Conservation (phyloP, 2,888 invertebrate species). For the Apodemia duryi region DNA sequence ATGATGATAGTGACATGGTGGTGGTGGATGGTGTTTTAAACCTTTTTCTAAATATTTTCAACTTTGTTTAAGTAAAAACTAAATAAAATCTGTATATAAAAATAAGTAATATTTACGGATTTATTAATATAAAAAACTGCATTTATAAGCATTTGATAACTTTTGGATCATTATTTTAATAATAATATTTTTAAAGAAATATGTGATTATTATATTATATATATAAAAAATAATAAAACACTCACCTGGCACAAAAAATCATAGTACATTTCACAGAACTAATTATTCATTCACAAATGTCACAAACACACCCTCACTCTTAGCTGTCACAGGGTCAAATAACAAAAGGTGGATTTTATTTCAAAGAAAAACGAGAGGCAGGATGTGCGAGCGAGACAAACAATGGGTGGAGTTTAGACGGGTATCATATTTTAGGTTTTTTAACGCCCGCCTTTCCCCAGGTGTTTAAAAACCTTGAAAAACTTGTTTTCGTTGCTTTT, state of each 20-base stretch:
- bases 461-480: slow-evolving; percentile 27
- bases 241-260: slow-evolving; percentile 22
- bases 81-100: too few species aligned
- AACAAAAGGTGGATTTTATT: slow-evolving; percentile 57
- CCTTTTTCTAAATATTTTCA: too few species aligned
- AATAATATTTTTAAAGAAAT: too few species aligned
- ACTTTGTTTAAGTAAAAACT: too few species aligned
- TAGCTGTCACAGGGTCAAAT: slow-evolving; percentile 59
- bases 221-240: too few species aligned
- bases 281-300: slow-evolving; percentile 23
- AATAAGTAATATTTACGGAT: too few species aligned
- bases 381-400: slow-evolving; percentile 37
- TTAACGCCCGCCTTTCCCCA: slow-evolving; percentile 31
- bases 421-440: slow-evolving; percentile 33
- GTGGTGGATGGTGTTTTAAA: too few species aligned
- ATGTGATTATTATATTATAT: too few species aligned
- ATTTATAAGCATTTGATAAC: too few species aligned
- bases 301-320: slow-evolving; percentile 56
- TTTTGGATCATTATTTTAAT: too few species aligned
- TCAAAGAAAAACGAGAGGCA: slow-evolving; percentile 49
- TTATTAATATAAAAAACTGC: too few species aligned
- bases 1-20: too few species aligned
- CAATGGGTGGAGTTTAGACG: slow-evolving; percentile 47
- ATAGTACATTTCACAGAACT: slow-evolving; percentile 24
- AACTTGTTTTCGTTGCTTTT: slow-evolving; percentile 16